A percentile compares a stretch with the other conserved stretches of the same genome.
phyloP scores from a whole-genome alignment of 2,797 vertebrate species.

The Dendrocincla fuliginosa region DNA sequence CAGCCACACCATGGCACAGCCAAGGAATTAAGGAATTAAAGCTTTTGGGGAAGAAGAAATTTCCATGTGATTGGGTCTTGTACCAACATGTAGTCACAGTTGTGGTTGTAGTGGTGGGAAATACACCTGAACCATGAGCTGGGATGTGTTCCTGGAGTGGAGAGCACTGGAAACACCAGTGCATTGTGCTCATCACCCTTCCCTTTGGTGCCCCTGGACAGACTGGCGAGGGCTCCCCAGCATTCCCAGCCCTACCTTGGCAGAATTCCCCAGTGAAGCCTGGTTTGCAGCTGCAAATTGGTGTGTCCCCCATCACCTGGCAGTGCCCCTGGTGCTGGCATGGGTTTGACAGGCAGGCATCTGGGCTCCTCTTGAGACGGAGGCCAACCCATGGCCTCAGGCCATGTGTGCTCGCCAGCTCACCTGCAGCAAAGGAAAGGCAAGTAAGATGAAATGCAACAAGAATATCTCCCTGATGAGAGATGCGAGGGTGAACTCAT shows the following conservation, averaged over 20 bases:
- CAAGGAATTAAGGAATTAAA: not conserved
- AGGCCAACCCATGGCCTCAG: not conserved
- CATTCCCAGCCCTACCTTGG: constrained; percentile 40
- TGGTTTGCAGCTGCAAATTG: constrained; percentile 49
- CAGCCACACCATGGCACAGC: accelerated
- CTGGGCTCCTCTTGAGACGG: not conserved
- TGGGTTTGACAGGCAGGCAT: not conserved
- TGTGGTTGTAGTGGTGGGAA: not conserved
- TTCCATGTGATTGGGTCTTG: not conserved
- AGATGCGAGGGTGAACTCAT: accelerated
- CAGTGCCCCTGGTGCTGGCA: constrained; percentile 60
- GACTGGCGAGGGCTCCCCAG: not conserved
- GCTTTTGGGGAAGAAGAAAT: not conserved
- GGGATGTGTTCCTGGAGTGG: not conserved
- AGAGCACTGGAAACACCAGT: not conserved
- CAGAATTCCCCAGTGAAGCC: constrained; percentile 57
- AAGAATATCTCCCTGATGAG: not conserved
- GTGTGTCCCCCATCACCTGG: not conserved
- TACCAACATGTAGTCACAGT: not conserved
- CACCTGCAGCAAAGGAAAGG: constrained; percentile 1
- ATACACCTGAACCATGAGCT: not conserved
- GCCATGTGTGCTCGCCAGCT: accelerated
- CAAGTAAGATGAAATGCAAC: not conserved
- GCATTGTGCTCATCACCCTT: not conserved
- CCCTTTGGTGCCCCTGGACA: not conserved